Percentiles rank a stretch among this genome's conserved stretches.
phyloP scores from a whole-genome alignment of 2,888 invertebrate genomes.

The Drosophila cracens region DNA sequence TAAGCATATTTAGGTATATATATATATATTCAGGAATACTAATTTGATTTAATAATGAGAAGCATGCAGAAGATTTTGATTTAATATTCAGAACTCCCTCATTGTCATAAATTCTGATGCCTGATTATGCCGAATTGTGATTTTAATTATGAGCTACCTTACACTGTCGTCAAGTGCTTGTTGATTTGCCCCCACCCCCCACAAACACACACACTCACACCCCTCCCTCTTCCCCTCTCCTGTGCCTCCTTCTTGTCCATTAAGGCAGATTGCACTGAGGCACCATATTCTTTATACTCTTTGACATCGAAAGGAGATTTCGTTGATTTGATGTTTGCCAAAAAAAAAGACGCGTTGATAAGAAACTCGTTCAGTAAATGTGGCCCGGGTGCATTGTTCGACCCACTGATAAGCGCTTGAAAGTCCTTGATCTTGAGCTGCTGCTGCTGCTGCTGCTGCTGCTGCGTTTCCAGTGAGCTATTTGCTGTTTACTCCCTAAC shows the following conservation, averaged over 20 bases:
- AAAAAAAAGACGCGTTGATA: constrained; percentile 57
- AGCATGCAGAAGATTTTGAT: not conserved
- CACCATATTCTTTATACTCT: constrained; percentile 40
- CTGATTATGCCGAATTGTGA: not conserved
- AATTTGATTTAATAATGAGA: not conserved
- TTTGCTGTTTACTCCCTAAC: constrained; percentile 40
- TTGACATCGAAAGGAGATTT: constrained; percentile 48
- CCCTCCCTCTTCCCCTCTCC: not conserved
- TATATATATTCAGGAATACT: not conserved
- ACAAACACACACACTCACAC: not conserved
- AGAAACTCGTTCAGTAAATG: constrained; percentile 78
- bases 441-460: not conserved
- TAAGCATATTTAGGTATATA: not conserved
- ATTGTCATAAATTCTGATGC: not conserved
- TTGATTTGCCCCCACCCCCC: not conserved
- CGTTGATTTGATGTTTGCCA: constrained; percentile 11
- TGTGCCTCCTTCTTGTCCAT: not conserved
- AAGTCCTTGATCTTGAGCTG: constrained; percentile 80
- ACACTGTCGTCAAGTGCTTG: constrained; percentile 38
- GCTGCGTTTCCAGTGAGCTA: constrained; percentile 51
- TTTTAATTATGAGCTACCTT: constrained; percentile 2
- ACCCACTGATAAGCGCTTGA: constrained; percentile 67
- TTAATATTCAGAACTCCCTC: not conserved
- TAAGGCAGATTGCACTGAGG: constrained; percentile 13
- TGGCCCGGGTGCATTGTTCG: constrained; percentile 78